These are phyloP conservation scores for Halictus ligatus DNA, from an alignment of 2,888 invertebrate genomes.

Conservation along the genomic window DNA sequence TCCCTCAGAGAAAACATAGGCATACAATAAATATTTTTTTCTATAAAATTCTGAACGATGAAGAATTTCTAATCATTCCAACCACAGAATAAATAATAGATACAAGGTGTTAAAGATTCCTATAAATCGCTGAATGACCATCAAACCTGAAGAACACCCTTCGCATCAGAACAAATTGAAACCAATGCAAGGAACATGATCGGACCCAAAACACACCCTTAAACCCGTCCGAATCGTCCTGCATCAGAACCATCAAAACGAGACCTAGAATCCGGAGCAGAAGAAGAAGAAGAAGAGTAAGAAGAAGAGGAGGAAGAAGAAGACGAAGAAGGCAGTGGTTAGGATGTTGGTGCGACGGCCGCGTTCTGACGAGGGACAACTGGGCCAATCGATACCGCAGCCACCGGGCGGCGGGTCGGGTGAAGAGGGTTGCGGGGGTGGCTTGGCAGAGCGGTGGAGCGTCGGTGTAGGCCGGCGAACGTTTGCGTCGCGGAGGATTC, in stretches of 20 bases:
- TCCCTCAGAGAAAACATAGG: too few relatives aligned
- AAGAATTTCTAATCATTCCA: too few relatives aligned
- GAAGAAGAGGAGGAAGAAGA: constrained; percentile 49
- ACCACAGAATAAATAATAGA: too few relatives aligned
- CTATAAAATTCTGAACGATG: too few relatives aligned
- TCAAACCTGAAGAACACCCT: background rate
- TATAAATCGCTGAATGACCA: too few relatives aligned
- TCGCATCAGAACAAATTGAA: too few relatives aligned
- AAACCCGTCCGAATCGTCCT: background rate
- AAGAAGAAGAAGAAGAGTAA: constrained; percentile 24
- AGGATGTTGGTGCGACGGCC: constrained; percentile 71
- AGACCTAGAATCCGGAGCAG: background rate
- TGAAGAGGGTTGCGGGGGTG: constrained; percentile 52
- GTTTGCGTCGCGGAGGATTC: constrained; percentile 55
- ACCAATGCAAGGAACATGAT: background rate
- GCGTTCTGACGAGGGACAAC: constrained; percentile 79
- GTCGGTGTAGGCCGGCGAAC: constrained; percentile 62
- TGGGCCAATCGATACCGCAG: constrained; percentile 81
- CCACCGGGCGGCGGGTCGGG: constrained; percentile 66
- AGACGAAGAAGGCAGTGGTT: constrained; percentile 61
- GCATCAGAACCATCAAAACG: background rate
- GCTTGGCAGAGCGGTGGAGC: constrained; percentile 42
- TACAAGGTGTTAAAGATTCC: too few relatives aligned
- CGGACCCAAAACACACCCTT: background rate
- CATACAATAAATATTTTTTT: too few relatives aligned